Conservation (phyloP, 2,113 vertebrate species). For the Leucoraja erinaceus region DNA sequence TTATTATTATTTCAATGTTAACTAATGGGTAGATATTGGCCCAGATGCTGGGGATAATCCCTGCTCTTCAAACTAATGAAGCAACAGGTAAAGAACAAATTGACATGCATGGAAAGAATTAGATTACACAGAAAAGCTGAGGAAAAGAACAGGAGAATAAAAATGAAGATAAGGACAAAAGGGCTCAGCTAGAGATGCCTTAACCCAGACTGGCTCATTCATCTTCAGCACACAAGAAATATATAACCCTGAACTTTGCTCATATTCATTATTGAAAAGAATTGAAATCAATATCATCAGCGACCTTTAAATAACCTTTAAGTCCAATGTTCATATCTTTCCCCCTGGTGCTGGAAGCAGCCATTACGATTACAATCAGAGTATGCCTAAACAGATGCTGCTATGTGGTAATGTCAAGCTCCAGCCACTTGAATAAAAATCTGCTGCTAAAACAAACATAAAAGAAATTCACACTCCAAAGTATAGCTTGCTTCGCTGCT, state of each 20-base stretch:
- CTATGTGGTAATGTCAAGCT: not conserved
- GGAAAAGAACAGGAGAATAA: not conserved
- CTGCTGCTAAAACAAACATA: not conserved
- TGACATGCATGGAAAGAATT: not conserved
- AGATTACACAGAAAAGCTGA: not conserved
- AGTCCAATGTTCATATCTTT: not conserved
- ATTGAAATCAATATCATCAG: slow-evolving; percentile 7
- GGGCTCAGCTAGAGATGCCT: not conserved
- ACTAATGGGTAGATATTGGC: too few species aligned
- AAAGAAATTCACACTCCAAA: not conserved
- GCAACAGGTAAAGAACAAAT: not conserved
- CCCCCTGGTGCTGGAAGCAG: not conserved
- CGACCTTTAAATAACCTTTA: slow-evolving; percentile 25
- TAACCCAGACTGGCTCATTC: not conserved
- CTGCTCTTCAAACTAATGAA: not conserved
- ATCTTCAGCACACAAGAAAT: not conserved
- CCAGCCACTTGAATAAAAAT: not conserved
- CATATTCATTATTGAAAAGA: slow-evolving; percentile 1
- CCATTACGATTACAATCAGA: slow-evolving; percentile 16
- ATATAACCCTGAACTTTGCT: slow-evolving; percentile 2
- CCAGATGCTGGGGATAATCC: too few species aligned
- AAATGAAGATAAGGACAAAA: not conserved
- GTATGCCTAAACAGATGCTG: not conserved
- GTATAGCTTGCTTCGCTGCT: not conserved
- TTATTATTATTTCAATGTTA: too few species aligned